Base-by-base conservation (phyloP, 2,113 vertebrate species). In the Empidonax alnorum region DNA sequence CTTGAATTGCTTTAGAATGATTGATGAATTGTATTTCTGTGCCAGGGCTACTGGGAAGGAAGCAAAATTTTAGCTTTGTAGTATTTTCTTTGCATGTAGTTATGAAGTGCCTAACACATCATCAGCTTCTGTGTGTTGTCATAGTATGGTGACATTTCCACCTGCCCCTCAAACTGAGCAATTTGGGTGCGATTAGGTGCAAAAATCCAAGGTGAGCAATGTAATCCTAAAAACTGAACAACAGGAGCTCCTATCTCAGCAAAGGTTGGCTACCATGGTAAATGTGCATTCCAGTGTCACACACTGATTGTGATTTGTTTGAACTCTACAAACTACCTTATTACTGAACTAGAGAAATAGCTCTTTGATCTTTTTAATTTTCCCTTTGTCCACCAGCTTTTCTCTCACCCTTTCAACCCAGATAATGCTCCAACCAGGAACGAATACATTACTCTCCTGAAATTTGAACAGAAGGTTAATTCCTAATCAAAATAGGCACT, bases 401-500 rank as follows among this genome's bases (percentile, higher is more conserved):
- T 73, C 35, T 88, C 93, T 93, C 56, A 89, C 62, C 81, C 50
- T 72, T 93, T 59, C 79, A 76, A 84, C 37, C 66, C 76, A 95
- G 69, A 88, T 97, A 93, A 97, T 97, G 85, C 49, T 97, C 59
- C 94, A 97, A 92, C 87, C 37, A 94, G 20, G 65, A 94, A 96
- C 97, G 97, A 94, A 96, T 96, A 68, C 81, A 97, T 98, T 97
- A 97, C 53, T 78, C 76, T 85, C 72, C 69, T 96, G 96, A 95
- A 97, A 95, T 94, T 92, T 88, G 97, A 97, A 97, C 96, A 98
- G 96, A 98, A 97, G 94, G 95, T 85, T 92, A 94, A 97, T 97
- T 97, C 90, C 93, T 98, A 98, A 98, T 97, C 95, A 94, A 97
- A 98, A 97, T 94, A 97, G 93, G 84, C 96, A 97, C 97, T 97